These are phyloP conservation scores for Parthenolecanium corni DNA, from an alignment of 2,888 invertebrate species.

Conservation along the genomic window DNA sequence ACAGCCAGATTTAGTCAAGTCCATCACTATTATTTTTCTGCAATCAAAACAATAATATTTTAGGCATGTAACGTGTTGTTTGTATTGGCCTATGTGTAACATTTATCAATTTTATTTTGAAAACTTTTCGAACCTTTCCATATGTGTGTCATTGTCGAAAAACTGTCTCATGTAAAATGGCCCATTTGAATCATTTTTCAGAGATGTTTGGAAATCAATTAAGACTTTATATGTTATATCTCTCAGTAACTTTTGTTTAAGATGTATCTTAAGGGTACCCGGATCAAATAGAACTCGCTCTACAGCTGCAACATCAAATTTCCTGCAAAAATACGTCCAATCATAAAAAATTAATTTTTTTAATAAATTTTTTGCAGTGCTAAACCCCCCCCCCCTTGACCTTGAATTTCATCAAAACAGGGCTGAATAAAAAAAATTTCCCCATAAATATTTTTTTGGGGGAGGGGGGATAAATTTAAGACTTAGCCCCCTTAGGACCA, in stretches of 20 bases:
- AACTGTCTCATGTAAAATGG: constrained; percentile 14
- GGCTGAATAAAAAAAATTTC: too few relatives aligned
- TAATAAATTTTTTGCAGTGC: too few relatives aligned
- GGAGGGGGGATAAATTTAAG: too few relatives aligned
- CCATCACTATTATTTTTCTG: constrained; percentile 33
- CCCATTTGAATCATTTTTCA: constrained; percentile 52
- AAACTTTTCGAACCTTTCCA: constrained; percentile 30
- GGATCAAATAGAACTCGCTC: constrained; percentile 9
- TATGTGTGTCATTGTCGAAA: constrained; percentile 20
- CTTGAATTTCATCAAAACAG: too few relatives aligned
- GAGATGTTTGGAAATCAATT: constrained; percentile 52
- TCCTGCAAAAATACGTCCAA: constrained; percentile 1
- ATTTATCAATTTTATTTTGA: neutral
- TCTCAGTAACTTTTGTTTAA: constrained; percentile 32
- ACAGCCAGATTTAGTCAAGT: constrained; percentile 38
- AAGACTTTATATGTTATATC: constrained; percentile 48
- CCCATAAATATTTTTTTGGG: too few relatives aligned
- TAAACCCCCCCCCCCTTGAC: too few relatives aligned
- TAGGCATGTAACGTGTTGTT: neutral
- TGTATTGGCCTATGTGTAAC: neutral
- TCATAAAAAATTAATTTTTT: neutral
- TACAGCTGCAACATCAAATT: constrained; percentile 13
- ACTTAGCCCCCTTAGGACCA: too few relatives aligned
- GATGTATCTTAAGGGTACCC: constrained; percentile 2
- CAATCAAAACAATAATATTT: neutral